These are phyloP conservation scores for Brachyopa scutellaris DNA, from an alignment of 2,888 invertebrate genomes.

Conservation along the genomic window DNA sequence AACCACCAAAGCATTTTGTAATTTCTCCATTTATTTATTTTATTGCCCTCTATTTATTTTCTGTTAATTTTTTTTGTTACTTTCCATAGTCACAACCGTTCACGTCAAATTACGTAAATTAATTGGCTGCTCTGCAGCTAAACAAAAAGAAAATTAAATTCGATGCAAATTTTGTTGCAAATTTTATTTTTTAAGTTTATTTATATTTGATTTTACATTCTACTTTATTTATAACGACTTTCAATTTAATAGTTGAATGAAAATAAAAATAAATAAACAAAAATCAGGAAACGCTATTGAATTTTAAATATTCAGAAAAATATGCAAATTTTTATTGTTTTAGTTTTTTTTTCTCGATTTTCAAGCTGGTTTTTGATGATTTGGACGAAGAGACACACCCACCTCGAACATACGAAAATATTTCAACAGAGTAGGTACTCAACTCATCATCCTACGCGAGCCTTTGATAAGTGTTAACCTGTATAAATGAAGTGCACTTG, in stretches of 20 bases:
- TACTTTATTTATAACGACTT: no score
- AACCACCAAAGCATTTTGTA: neutral
- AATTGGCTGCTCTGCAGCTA: neutral
- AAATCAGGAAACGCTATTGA: no score
- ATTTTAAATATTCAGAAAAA: no score
- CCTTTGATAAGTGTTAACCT: neutral
- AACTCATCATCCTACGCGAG: neutral
- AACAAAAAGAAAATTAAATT: neutral
- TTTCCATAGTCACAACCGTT: neutral
- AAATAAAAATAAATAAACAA: no score
- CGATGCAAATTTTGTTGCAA: conserved; percentile 1
- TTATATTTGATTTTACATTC: no score
- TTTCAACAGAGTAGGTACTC: neutral
- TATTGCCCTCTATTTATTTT: conserved; percentile 8
- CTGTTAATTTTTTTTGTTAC: no score
- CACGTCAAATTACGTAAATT: conserved; percentile 10
- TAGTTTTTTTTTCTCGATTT: no score
- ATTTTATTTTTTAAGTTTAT: neutral
- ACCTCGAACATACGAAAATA: neutral
- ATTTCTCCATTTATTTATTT: neutral
- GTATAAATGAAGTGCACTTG: neutral
- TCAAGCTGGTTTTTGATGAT: no score
- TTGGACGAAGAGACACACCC: neutral
- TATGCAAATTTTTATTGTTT: no score
- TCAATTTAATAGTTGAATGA: no score